A percentile compares a stretch with the other conserved stretches of the same genome.
These are phyloP conservation scores for Papilio polyxenes DNA, from an alignment of 1,140 invertebrate species.

Conservation along the genomic window DNA sequence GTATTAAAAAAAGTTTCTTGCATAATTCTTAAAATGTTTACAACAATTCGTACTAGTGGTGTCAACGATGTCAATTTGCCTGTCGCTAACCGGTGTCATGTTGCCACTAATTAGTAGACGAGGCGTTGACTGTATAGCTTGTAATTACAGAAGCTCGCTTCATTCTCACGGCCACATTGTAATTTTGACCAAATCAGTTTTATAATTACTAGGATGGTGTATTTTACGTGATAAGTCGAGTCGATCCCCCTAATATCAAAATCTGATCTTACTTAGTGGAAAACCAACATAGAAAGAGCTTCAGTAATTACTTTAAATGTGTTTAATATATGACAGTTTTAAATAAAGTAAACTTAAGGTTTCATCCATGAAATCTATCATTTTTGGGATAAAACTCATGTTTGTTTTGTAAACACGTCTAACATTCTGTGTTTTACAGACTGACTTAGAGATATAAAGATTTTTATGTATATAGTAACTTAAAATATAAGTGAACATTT, in stretches of 20 bases:
- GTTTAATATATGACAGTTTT: too few species aligned
- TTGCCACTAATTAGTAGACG: slow-evolving; percentile 49
- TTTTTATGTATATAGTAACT: not conserved
- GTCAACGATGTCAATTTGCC: slow-evolving; percentile 50
- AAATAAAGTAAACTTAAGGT: too few species aligned
- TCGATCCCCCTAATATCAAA: too few species aligned
- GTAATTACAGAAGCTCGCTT: slow-evolving; percentile 40
- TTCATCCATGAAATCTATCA: too few species aligned
- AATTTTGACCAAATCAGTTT: not conserved
- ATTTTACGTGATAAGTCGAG: too few species aligned
- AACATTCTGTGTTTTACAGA: too few species aligned
- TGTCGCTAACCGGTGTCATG: slow-evolving; percentile 44
- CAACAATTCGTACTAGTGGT: not conserved
- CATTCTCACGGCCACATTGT: slow-evolving; percentile 18
- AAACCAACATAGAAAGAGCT: too few species aligned
- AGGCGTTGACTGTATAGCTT: slow-evolving; percentile 41
- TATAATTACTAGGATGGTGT: not conserved
- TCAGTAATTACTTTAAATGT: too few species aligned
- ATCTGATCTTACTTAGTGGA: too few species aligned
- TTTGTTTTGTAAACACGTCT: too few species aligned
- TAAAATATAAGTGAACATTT: not conserved
- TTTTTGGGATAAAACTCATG: too few species aligned
- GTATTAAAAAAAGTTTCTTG: not conserved
- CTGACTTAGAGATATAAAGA: too few species aligned
- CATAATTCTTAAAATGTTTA: not conserved